Percentiles rank a stretch among this genome's conserved stretches.
phyloP scores from a whole-genome alignment of 2,113 vertebrate genomes.

The Accipiter cooperii region DNA sequence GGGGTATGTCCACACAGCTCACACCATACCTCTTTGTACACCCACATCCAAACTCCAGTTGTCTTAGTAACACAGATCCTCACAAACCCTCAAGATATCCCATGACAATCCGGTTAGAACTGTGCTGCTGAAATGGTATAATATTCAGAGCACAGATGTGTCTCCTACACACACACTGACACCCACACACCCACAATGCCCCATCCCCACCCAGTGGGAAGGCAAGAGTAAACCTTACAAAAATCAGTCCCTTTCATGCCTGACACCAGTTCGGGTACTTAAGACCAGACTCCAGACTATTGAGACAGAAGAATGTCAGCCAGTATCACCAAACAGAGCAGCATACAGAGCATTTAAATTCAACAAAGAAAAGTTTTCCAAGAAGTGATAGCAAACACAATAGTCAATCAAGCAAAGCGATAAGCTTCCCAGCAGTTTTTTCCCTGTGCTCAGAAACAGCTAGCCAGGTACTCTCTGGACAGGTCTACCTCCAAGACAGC shows the following conservation, averaged over 20 bases:
- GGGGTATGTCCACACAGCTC: fast-evolving
- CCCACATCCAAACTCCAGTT: neutral
- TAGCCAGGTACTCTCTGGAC: neutral
- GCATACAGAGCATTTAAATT: neutral
- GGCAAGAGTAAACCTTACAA: neutral
- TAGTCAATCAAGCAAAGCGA: neutral
- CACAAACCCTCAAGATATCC: neutral
- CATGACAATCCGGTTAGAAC: neutral
- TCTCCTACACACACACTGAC: neutral
- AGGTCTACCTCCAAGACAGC: neutral
- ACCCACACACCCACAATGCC: too few relatives aligned
- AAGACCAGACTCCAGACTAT: neutral
- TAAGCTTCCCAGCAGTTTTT: neutral
- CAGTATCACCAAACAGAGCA: neutral
- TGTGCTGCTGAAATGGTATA: neutral
- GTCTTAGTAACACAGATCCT: neutral
- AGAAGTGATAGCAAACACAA: fast-evolving
- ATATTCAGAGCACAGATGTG: neutral
- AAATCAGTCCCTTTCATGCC: neutral
- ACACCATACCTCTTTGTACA: fast-evolving
- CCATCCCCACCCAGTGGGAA: fast-evolving
- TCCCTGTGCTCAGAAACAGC: neutral
- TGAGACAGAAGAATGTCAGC: fast-evolving
- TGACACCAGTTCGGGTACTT: neutral
- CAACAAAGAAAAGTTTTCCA: neutral